A percentile compares a stretch with the other conserved stretches of the same genome.
Evolutionary conservation across 2,113 vertebrate genomes (phyloP).

Genomic region (Oxyura jamaicensis): DNA sequence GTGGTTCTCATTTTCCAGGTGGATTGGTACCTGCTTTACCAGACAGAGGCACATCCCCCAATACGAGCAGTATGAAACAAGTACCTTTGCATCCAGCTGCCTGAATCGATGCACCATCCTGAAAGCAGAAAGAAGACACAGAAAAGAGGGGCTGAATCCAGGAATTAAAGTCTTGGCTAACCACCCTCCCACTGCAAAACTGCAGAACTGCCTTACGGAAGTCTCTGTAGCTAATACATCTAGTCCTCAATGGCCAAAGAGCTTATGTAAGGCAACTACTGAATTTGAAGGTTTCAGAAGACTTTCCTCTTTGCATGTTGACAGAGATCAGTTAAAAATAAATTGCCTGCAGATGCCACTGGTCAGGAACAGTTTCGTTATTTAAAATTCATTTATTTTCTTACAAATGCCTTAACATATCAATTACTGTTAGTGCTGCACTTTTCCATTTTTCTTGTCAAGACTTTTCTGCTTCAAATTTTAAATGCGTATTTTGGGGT

Average conservation of each 20-base stretch:
- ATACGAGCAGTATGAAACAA: not conserved
- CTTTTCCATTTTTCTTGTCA: not conserved
- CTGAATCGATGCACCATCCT: conserved; percentile 78
- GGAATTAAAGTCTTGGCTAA: too few relatives aligned
- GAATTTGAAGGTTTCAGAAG: not conserved
- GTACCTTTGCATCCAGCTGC: conserved; percentile 81
- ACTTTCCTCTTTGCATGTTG: not conserved
- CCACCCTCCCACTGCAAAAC: not conserved
- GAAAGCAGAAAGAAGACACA: not conserved
- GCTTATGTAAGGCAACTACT: not conserved
- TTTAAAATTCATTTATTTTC: too few relatives aligned
- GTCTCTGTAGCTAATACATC: not conserved
- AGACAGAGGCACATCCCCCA: not conserved
- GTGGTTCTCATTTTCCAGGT: not conserved
- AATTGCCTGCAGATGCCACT: not conserved
- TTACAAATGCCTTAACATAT: not conserved
- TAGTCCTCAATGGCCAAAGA: not conserved
- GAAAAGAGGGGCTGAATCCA: not conserved
- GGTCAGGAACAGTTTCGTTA: not conserved
- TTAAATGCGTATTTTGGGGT: too few relatives aligned
- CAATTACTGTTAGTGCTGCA: not conserved
- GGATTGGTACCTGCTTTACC: not conserved
- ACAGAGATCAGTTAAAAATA: not conserved
- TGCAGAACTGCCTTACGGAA: not conserved
- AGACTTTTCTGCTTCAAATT: not conserved